phyloP scores from a whole-genome alignment of 2,113 vertebrate species.

The Tragelaphus strepsiceros region DNA sequence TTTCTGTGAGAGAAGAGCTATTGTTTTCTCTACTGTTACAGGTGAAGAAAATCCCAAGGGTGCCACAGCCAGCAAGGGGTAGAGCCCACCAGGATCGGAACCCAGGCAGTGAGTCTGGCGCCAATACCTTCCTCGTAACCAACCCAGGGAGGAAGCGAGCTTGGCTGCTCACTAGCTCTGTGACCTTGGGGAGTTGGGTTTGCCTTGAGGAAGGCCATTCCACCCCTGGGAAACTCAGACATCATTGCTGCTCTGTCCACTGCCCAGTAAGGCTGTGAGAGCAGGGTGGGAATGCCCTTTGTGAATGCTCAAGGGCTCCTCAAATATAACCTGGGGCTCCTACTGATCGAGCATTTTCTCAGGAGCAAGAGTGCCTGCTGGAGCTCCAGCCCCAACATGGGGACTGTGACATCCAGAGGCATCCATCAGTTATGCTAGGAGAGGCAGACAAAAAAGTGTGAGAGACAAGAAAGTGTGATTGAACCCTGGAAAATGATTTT shows the following conservation, averaged over 20 bases:
- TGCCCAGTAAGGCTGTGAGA: fast-evolving
- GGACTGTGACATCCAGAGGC: neutral
- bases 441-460: neutral
- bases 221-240: neutral
- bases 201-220: neutral
- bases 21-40: neutral
- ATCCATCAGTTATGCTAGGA: neutral
- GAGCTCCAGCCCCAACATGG: neutral
- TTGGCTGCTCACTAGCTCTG: neutral
- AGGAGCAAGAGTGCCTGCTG: neutral
- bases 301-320: neutral
- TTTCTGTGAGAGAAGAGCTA: neutral
- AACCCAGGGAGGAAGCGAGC: neutral
- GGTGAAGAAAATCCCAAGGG: neutral
- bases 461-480: neutral
- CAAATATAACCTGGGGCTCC: neutral
- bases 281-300: neutral
- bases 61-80: neutral
- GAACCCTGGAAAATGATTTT: neutral
- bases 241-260: neutral
- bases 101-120: neutral
- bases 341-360: neutral
- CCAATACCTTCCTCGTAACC: neutral
- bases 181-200: neutral
- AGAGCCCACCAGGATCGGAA: neutral